phyloP scores from a whole-genome alignment of 1,140 invertebrate species.

The Bradynema listronoti region DNA sequence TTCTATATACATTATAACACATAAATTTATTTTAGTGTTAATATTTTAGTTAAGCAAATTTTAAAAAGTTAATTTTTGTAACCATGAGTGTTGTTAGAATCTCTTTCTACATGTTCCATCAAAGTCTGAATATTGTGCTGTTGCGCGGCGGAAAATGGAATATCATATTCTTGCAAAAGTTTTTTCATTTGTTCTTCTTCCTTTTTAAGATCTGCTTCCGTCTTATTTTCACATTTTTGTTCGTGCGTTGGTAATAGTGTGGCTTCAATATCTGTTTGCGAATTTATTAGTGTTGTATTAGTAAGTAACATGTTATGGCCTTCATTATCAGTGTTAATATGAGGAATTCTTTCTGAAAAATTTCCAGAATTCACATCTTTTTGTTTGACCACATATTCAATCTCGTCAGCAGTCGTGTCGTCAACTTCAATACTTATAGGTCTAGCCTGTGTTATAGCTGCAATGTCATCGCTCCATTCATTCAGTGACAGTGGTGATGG shows the following conservation, averaged over 20 bases:
- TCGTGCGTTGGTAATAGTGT: neutral
- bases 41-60: neutral
- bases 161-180: conserved; percentile 27
- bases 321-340: conserved; percentile 12
- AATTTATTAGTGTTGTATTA: neutral
- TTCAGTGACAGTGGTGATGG: conserved; percentile 4
- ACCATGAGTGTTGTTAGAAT: too few species aligned
- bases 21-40: neutral
- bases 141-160: neutral
- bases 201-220: neutral
- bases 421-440: conserved; percentile 11
- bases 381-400: conserved; percentile 7
- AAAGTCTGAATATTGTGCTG: neutral
- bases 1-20: neutral
- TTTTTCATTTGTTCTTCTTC: conserved; percentile 25
- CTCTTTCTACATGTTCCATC: too few species aligned
- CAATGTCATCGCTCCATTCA: conserved; percentile 8
- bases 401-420: conserved; percentile 12
- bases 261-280: neutral
- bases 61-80: too few species aligned
- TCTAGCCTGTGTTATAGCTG: neutral
- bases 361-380: neutral
- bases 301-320: neutral
- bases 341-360: conserved; percentile 2
- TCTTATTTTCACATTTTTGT: conserved; percentile 4